phyloP scores from a whole-genome alignment of 2,888 invertebrate genomes.

The Machimus atricapillus region DNA sequence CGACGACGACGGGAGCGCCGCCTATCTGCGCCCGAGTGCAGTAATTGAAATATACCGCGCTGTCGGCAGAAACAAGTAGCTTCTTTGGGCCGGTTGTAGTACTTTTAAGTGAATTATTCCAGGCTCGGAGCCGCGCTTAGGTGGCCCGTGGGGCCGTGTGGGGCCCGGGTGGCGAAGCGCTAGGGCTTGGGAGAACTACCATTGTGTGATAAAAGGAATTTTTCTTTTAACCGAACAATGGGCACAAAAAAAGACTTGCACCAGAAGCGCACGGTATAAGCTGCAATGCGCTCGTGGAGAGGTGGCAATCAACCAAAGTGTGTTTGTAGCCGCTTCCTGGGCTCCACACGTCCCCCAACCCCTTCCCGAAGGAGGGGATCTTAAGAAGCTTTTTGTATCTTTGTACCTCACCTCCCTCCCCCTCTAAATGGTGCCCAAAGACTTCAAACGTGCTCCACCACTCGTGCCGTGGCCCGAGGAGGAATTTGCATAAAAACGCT shows the following conservation, averaged over 20 bases:
- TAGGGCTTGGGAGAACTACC: background rate
- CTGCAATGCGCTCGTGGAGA: slow-evolving; percentile 6
- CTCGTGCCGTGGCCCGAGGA: background rate
- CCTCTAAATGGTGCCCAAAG: slow-evolving; percentile 5
- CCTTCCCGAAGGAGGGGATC: background rate
- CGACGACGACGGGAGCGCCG: background rate
- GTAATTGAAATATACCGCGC: slow-evolving; percentile 31
- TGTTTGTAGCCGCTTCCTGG: slow-evolving; percentile 1
- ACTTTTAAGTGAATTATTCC: slow-evolving; percentile 27
- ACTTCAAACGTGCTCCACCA: background rate
- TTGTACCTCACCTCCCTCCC: background rate
- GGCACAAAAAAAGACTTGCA: slow-evolving; percentile 2
- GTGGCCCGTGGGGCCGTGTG: background rate
- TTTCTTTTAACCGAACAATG: background rate
- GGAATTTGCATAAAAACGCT: slow-evolving; percentile 29
- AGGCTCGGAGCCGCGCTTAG: background rate
- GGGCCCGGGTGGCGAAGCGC: background rate
- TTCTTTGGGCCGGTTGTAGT: background rate
- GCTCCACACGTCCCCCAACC: background rate
- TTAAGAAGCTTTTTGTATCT: background rate
- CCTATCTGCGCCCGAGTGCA: background rate
- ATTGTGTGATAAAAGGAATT: slow-evolving; percentile 1
- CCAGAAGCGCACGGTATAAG: background rate
- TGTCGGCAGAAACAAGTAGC: slow-evolving; percentile 32
- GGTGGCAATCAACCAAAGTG: slow-evolving; percentile 23